Evolutionary conservation across 2,113 vertebrate genomes (phyloP).

Genomic region (Mormyrus lacerda): DNA sequence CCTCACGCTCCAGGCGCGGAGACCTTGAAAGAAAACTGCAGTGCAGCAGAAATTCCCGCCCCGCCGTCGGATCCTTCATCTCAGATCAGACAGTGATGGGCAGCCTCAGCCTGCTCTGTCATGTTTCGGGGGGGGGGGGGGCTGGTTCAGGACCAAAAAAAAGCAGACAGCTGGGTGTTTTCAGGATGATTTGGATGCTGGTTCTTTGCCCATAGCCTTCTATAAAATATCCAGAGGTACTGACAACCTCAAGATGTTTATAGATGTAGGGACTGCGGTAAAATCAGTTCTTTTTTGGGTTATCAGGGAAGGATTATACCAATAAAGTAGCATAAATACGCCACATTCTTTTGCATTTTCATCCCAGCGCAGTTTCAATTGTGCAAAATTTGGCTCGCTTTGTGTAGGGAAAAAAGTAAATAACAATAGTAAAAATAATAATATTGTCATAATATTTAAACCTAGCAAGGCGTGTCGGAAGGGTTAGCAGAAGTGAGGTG

Average conservation of each 20-base stretch:
- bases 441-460: neutral
- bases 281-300: neutral
- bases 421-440: neutral
- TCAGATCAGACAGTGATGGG: neutral
- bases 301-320: neutral
- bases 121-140: neutral
- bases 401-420: neutral
- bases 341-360: neutral
- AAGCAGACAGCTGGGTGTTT: neutral
- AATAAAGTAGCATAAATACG: neutral
- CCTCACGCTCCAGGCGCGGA: neutral
- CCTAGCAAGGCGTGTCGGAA: neutral
- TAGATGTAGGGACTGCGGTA: neutral
- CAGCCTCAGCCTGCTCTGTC: neutral
- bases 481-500: neutral
- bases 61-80: neutral
- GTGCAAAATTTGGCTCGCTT: neutral
- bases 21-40: slow-evolving; percentile 13
- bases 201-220: neutral
- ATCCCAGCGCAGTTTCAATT: neutral
- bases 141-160: neutral
- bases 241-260: neutral
- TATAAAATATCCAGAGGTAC: neutral
- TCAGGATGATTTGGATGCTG: neutral
- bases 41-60: slow-evolving; percentile 7